These are phyloP conservation scores for Mesopsocus fuscifrons DNA, from an alignment of 2,888 invertebrate species.

Conservation along the genomic window DNA sequence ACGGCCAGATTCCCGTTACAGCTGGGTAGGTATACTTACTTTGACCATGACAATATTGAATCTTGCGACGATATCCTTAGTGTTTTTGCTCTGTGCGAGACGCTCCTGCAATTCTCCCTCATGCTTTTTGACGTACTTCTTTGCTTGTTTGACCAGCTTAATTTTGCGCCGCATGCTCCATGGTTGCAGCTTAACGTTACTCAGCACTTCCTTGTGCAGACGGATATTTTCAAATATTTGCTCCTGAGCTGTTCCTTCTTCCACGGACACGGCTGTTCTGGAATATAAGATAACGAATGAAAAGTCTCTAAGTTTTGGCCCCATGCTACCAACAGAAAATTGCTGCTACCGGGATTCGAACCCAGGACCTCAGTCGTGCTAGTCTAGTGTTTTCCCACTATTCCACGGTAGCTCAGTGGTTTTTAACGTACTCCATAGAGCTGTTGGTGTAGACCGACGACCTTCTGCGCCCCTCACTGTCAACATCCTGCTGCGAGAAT, in stretches of 20 bases:
- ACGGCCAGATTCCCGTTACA: no score
- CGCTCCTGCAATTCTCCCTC: constrained; percentile 79
- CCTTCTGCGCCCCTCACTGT: constrained; percentile 25
- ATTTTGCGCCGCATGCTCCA: constrained; percentile 67
- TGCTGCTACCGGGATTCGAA: no score
- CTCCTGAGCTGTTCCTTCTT: constrained; percentile 61
- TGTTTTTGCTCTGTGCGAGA: constrained; percentile 73
- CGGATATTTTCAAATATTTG: constrained; percentile 80
- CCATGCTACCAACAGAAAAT: no score
- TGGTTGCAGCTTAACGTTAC: constrained; percentile 69
- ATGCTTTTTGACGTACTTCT: constrained; percentile 70
- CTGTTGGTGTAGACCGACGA: constrained; percentile 69
- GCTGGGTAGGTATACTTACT: no score
- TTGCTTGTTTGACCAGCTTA: constrained; percentile 63
- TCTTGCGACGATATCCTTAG: constrained; percentile 65
- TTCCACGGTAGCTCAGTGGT: no score
- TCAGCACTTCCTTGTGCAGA: constrained; percentile 77
- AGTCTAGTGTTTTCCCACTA: no score
- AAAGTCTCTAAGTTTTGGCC: no score
- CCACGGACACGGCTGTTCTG: constrained; percentile 60
- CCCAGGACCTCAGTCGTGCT: no score
- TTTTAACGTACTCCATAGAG: constrained; percentile 75
- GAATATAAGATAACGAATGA: no score
- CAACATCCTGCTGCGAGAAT: constrained; percentile 20
- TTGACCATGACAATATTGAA: constrained; percentile 62